Evolutionary conservation across 2,113 vertebrate genomes (phyloP).

Genomic region (Siphamia tubifer): DNA sequence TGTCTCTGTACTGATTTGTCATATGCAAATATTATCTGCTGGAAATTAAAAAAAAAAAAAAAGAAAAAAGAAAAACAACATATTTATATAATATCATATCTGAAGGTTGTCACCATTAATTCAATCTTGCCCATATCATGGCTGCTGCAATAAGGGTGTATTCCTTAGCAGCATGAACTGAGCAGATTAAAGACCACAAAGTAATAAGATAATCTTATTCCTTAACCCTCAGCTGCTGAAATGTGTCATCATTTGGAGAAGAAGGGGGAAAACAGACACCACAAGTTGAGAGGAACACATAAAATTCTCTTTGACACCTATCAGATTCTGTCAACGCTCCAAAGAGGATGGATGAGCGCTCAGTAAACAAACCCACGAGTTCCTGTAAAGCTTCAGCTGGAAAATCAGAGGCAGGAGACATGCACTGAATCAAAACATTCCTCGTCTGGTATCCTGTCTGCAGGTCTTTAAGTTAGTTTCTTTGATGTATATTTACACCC

Average conservation of each 20-base stretch:
- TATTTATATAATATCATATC: not conserved
- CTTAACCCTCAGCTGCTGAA: slow-evolving; percentile 32
- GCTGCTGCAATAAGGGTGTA: slow-evolving; percentile 13
- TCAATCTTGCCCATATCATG: slow-evolving; percentile 14
- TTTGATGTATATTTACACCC: slow-evolving; percentile 39
- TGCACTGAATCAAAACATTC: not conserved
- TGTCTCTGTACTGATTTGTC: slow-evolving; percentile 34
- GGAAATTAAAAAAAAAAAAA: slow-evolving; percentile 1
- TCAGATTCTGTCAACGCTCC: slow-evolving; percentile 46
- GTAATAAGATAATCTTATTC: slow-evolving; percentile 56
- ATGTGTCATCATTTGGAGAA: slow-evolving; percentile 39
- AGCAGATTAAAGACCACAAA: slow-evolving; percentile 54
- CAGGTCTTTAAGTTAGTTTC: slow-evolving; percentile 2
- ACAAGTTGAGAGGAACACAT: slow-evolving; percentile 47
- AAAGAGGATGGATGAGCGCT: slow-evolving; percentile 20
- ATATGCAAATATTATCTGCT: slow-evolving; percentile 15
- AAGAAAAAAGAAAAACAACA: no score
- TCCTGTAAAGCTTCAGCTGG: slow-evolving; percentile 27
- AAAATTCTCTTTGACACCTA: slow-evolving; percentile 64
- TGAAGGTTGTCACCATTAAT: slow-evolving; percentile 31
- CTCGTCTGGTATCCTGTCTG: slow-evolving; percentile 6
- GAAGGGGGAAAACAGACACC: not conserved
- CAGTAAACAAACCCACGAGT: slow-evolving; percentile 63
- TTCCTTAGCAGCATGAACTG: slow-evolving; percentile 28
- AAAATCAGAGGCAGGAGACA: slow-evolving; percentile 16